Evolutionary conservation across 2,888 invertebrate species (phyloP).

Genomic region (Microplitis deprimator): DNA sequence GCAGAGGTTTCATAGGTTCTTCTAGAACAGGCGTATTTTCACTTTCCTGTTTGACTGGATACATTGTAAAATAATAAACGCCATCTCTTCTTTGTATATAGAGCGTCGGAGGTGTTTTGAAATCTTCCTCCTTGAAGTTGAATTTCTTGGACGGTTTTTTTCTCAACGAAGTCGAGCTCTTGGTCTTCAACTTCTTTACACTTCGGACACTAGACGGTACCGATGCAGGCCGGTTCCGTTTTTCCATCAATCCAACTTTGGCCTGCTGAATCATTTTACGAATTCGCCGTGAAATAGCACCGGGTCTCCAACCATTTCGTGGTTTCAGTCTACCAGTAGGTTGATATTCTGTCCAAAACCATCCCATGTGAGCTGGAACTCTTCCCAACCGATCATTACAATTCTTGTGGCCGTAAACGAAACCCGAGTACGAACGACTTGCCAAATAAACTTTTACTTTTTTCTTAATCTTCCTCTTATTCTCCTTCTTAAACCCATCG

Average conservation of each 20-base stretch:
- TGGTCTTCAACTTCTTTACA: conserved; percentile 38
- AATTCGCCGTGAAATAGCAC: conserved; percentile 58
- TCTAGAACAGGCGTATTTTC: conserved; percentile 56
- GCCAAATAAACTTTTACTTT: conserved; percentile 61
- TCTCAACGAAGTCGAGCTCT: conserved; percentile 47
- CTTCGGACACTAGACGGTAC: conserved; percentile 42
- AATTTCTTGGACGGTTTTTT: conserved; percentile 44
- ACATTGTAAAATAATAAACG: conserved; percentile 69
- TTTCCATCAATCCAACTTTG: conserved; percentile 49
- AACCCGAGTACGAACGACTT: conserved; percentile 60
- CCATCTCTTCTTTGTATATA: conserved; percentile 66
- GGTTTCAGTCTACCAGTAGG: conserved; percentile 56
- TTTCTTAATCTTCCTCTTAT: conserved; percentile 41
- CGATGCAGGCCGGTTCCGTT: conserved; percentile 42
- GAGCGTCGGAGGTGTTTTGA: conserved; percentile 64
- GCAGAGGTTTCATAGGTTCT: conserved; percentile 65
- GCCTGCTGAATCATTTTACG: conserved; percentile 55
- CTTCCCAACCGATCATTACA: conserved; percentile 58
- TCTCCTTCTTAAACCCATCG: conserved; percentile 46
- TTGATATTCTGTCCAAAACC: conserved; percentile 62
- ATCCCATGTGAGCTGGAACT: conserved; percentile 67
- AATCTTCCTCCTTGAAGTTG: conserved; percentile 51
- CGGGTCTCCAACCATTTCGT: conserved; percentile 66
- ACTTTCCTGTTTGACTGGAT: conserved; percentile 65
- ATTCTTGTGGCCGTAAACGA: conserved; percentile 60